phyloP scores from a whole-genome alignment of 2,113 vertebrate genomes.

The Bagarius yarrelli region DNA sequence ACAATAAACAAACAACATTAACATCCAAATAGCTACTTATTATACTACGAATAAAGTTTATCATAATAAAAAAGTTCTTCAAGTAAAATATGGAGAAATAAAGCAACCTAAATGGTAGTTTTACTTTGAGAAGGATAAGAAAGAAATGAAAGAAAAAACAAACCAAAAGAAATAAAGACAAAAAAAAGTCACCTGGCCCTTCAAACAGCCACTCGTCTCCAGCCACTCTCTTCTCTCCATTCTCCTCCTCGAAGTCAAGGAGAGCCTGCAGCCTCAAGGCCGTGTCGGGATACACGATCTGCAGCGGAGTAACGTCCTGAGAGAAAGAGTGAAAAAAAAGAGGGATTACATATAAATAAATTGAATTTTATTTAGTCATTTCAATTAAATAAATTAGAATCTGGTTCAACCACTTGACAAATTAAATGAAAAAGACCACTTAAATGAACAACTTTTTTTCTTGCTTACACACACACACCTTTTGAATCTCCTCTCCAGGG shows the following conservation, averaged over 20 bases:
- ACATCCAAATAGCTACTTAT: not conserved
- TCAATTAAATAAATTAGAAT: not conserved
- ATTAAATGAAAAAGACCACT: too few species aligned
- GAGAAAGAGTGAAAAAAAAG: not conserved
- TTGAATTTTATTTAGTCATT: not conserved
- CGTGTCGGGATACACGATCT: constrained; percentile 85
- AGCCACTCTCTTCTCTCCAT: constrained; percentile 72
- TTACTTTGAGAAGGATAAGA: not conserved
- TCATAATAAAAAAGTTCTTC: too few species aligned
- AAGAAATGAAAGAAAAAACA: not conserved
- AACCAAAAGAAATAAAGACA: not conserved
- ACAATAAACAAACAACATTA: not conserved
- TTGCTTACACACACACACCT: too few species aligned
- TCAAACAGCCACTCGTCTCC: constrained; percentile 93
- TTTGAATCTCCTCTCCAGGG: constrained; percentile 70
- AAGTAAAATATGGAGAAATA: not conserved
- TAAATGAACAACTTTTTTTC: too few species aligned
- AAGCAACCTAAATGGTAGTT: not conserved
- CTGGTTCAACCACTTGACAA: not conserved
- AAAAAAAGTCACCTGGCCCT: constrained; percentile 75
- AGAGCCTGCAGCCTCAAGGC: constrained; percentile 84
- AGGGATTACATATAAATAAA: not conserved
- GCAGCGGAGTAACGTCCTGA: constrained; percentile 79
- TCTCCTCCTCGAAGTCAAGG: constrained; percentile 77
- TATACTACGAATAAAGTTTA: too few species aligned